Base-by-base conservation (phyloP, 1,140 invertebrate species). In the Danaus melanippus region DNA sequence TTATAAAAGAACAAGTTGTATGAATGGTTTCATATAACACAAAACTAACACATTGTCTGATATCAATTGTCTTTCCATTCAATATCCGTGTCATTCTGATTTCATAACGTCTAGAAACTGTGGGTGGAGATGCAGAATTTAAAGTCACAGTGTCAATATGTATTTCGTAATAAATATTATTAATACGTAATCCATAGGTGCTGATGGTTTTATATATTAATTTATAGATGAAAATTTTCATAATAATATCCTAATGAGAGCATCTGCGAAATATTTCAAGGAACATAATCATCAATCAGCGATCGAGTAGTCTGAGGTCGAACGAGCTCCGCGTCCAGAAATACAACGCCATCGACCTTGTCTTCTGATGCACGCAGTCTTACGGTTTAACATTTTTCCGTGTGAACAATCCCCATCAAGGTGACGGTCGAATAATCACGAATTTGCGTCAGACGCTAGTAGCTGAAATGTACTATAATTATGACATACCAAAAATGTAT, bases 261-360 rank as follows among this genome's bases (percentile, higher is more conserved):
- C 64, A 63, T 74, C 69, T 75, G 60, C 66, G 60, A 73, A 77
- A 79, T 71, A 71, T 79, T 79, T 69, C 66, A 60, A 64, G 62
- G 66, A 74, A 76, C 69, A 68, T 74, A 73, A 69, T 69, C 69
- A 81, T 79, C 70, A 83, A 79, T 79, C 72, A 74, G 64, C 67
- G 58, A 72, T 76, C 73, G 74, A 58, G 69, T 68, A 60, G 67
- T 68, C 63, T 74, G 78, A 76, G 72, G 74, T 77, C 69, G 71
- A 61, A 62, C 58, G 67, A 56, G 60, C 62, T 67, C 72, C 75
- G 72, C 62, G 70, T 79, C 76, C 78, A 69, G 72, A 84, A 84
- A 84, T 84, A 84, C 69, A 70, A 63, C 76, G 75, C 66, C 76
- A 79, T 74, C 81, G 81, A 84, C 81, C 81, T 83, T 83, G 81